phyloP scores from a whole-genome alignment of 2,888 invertebrate species.

The Eristalinus aeneus region DNA sequence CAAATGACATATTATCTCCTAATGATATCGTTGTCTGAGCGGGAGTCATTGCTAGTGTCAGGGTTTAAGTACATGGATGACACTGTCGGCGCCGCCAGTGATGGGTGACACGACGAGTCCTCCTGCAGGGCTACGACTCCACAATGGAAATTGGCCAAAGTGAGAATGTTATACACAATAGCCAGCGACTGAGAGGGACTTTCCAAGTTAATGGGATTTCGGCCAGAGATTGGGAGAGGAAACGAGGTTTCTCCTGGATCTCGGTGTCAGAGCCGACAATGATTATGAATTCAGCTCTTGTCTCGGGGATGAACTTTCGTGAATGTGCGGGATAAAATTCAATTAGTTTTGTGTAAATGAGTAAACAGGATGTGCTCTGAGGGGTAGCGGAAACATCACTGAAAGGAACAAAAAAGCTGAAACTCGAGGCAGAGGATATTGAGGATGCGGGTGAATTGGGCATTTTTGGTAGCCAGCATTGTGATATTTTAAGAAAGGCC shows the following conservation, averaged over 20 bases:
- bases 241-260: slow-evolving; percentile 49
- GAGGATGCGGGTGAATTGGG: background rate
- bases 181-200: slow-evolving; percentile 28
- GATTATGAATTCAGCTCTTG: slow-evolving; percentile 67
- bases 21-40: slow-evolving; percentile 48
- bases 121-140: background rate
- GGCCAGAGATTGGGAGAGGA: slow-evolving; percentile 23
- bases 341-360: slow-evolving; percentile 57
- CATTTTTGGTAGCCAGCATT: background rate
- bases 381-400: background rate
- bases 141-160: slow-evolving; percentile 56
- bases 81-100: background rate
- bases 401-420: background rate
- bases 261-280: slow-evolving; percentile 30
- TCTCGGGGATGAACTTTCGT: slow-evolving; percentile 52
- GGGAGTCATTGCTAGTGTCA: slow-evolving; percentile 30
- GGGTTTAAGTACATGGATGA: slow-evolving; percentile 36
- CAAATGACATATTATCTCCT: slow-evolving; percentile 58
- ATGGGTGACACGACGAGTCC: background rate
- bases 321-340: slow-evolving; percentile 62
- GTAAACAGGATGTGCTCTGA: slow-evolving; percentile 2
- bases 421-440: background rate
- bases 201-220: slow-evolving; percentile 64
- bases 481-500: background rate
- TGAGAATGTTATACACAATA: slow-evolving; percentile 44